A percentile compares a stretch with the other conserved stretches of the same genome.
Conservation (phyloP, 2,797 vertebrate species). For the Acrossocheilus wenchowensis region DNA sequence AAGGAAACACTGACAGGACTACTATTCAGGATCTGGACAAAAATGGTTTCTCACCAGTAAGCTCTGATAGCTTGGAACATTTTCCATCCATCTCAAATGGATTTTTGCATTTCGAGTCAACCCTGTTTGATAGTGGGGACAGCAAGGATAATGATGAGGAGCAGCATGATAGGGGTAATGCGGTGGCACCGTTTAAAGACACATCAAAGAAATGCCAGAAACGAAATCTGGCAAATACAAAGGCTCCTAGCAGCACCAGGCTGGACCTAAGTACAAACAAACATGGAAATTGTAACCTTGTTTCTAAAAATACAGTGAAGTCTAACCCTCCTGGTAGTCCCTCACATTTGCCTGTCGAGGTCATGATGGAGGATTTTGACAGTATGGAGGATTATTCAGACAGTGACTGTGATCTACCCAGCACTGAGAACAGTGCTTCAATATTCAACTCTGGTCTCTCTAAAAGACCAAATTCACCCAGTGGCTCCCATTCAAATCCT, state of each 20-base stretch:
- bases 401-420: conserved; percentile 75
- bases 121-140: conserved; percentile 78
- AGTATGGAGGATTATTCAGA: conserved; percentile 78
- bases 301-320: conserved; percentile 78
- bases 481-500: conserved; percentile 74
- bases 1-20: conserved; percentile 65
- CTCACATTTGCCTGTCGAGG: conserved; percentile 65
- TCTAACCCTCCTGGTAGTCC: conserved; percentile 74
- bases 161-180: conserved; percentile 19
- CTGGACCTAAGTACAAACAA: conserved; percentile 70
- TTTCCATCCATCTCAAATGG: conserved; percentile 77
- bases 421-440: conserved; percentile 60
- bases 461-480: conserved; percentile 70
- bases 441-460: conserved; percentile 60
- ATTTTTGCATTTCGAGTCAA: conserved; percentile 81
- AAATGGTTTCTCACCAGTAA: conserved; percentile 76
- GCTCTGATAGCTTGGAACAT: conserved; percentile 73
- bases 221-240: conserved; percentile 59
- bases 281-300: conserved; percentile 70
- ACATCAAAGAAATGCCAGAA: conserved; percentile 64
- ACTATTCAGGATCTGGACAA: conserved; percentile 65
- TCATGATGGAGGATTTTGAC: conserved; percentile 77
- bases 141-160: conserved; percentile 68
- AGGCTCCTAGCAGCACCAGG: conserved; percentile 57
- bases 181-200: conserved; percentile 61